Conservation (phyloP, 2,888 invertebrate genomes). For the Drepanosiphum platanoidis region DNA sequence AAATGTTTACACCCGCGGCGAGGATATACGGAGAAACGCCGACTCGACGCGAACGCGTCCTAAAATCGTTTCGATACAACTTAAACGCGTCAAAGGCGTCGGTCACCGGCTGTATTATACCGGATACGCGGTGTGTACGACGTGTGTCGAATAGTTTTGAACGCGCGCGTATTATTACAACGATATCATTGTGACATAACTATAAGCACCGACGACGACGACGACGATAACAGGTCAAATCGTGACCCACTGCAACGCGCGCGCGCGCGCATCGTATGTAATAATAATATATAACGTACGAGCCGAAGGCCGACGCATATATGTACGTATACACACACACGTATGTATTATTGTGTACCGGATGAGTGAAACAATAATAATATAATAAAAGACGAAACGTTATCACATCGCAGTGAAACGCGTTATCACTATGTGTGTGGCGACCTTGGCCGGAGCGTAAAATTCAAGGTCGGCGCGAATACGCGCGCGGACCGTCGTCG, state of each 20-base stretch:
- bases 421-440: background rate
- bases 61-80: too few species aligned
- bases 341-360: too few species aligned
- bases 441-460: constrained; percentile 32
- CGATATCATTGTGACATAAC: background rate
- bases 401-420: background rate
- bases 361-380: too few species aligned
- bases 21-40: background rate
- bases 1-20: background rate
- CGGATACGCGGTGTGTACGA: background rate
- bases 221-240: constrained; percentile 23
- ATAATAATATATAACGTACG: background rate
- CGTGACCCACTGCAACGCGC: constrained; percentile 20
- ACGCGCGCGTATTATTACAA: background rate
- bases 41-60: too few species aligned
- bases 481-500: background rate
- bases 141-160: too few species aligned
- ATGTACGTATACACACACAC: too few species aligned
- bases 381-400: background rate
- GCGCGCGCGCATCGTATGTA: background rate
- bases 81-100: background rate
- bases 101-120: background rate
- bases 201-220: background rate
- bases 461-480: constrained; percentile 14
- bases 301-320: constrained; percentile 14